These are phyloP conservation scores for Drosophila seclusa DNA, from an alignment of 2,888 invertebrate species.

Conservation along the genomic window DNA sequence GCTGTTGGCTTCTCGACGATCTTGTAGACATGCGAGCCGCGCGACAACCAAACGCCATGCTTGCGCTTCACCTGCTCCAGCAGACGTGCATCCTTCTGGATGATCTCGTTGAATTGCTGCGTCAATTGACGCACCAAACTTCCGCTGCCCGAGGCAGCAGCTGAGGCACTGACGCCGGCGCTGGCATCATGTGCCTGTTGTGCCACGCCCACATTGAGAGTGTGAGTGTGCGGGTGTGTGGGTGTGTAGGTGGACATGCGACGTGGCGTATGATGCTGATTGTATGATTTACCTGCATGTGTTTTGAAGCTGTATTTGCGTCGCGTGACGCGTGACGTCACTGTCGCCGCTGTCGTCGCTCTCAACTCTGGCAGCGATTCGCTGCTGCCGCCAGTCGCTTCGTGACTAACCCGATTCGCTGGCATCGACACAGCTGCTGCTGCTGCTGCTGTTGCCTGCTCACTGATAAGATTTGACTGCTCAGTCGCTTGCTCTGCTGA, in stretches of 20 bases:
- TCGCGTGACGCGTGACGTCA: slow-evolving; percentile 60
- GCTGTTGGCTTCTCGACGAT: slow-evolving; percentile 76
- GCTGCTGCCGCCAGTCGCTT: slow-evolving; percentile 62
- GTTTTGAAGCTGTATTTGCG: slow-evolving; percentile 85
- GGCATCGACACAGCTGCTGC: slow-evolving; percentile 18
- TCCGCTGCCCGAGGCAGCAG: slow-evolving; percentile 53
- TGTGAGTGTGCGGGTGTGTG: slow-evolving; percentile 17
- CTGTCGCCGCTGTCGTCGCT: slow-evolving; percentile 25
- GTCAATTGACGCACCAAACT: slow-evolving; percentile 89
- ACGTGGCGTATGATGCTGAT: slow-evolving; percentile 76
- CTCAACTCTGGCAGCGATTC: slow-evolving; percentile 62
- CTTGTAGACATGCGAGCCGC: slow-evolving; percentile 84
- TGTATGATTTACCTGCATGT: slow-evolving; percentile 77
- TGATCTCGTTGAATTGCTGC: slow-evolving; percentile 89
- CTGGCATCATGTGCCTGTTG: slow-evolving; percentile 5
- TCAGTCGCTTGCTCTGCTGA: slow-evolving; percentile 38
- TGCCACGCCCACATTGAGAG: slow-evolving; percentile 26
- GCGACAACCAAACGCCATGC: slow-evolving; percentile 85
- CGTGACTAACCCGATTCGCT: slow-evolving; percentile 50
- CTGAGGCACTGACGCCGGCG: slow-evolving; percentile 23
- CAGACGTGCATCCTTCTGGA: slow-evolving; percentile 84
- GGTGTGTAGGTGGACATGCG: slow-evolving; percentile 50
- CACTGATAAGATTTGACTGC: slow-evolving; percentile 43
- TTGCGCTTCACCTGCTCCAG: slow-evolving; percentile 87
- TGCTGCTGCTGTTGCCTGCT: slow-evolving; percentile 1